Base-by-base conservation (phyloP, 2,888 invertebrate species). In the Drosophila planitibia region DNA sequence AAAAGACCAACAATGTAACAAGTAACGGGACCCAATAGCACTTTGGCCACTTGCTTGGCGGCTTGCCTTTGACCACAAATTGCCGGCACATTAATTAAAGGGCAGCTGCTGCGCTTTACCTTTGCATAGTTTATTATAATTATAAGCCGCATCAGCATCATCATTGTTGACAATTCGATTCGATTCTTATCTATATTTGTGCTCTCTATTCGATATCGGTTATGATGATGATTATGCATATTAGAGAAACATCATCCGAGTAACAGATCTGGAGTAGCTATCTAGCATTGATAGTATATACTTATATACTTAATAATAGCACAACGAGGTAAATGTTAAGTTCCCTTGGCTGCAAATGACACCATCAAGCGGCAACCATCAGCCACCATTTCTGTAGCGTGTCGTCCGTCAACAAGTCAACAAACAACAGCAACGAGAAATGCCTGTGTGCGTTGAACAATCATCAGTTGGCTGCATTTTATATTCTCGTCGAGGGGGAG, bases 21-120 rank as follows among this genome's bases (percentile, higher is more conserved):
- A 75, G 76, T 80, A 70, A 80, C 68, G 53, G 49, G 49, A 60
- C 64, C 54, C 47, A 58, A 22, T 10, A 12, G 22, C 16, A 22
- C 44, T 44, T 58, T 58, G 58, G 19, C 16, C 25, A 28, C 51
- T 51, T 16, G 10, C 28, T 51, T 51, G 16, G 37, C 33, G 53
- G 35, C 55, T 57, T 51, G 41, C 37, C 35, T 60, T 47, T 58
- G 54, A 67, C 66, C 73, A 76, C 80, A 70, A 80, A 80, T 81
- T 81, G 73, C 54, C 67, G 59, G 61, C 28, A 61, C 76, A 80
- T 80, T 78, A 80, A 76, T 68, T 78, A 78, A 80, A 80, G 62
- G 63, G 70, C 30, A 53, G 47, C 63, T 65, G 74, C 51, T 65
- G 74, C 51, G 55, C 28, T n/a, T 69, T 28, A 41, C 52, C 37